These are phyloP conservation scores for Knipowitschia caucasica DNA, from an alignment of 2,797 vertebrate species.

Conservation along the genomic window DNA sequence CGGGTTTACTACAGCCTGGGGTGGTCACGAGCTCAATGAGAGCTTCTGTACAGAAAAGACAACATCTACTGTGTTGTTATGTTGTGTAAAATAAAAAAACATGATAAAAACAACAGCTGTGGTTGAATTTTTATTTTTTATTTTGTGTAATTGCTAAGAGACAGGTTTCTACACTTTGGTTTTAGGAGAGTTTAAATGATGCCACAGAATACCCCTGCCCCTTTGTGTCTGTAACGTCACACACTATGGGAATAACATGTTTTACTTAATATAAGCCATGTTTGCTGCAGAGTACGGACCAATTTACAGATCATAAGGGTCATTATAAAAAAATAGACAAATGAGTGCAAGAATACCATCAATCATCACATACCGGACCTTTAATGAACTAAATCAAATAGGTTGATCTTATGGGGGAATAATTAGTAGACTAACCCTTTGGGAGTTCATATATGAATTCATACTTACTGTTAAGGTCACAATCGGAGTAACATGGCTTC, in stretches of 20 bases:
- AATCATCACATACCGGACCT: slow-evolving; percentile 34
- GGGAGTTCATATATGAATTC: slow-evolving; percentile 3
- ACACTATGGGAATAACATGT: no score
- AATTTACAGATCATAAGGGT: no score
- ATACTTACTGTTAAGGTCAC: background rate
- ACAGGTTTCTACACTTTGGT: no score
- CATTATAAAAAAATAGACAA: no score
- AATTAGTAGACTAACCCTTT: slow-evolving; percentile 32
- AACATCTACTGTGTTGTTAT: slow-evolving; percentile 89
- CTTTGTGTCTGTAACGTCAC: no score
- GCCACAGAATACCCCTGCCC: no score
- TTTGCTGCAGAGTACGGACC: no score
- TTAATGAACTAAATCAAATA: slow-evolving; percentile 39
- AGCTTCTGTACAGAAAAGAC: slow-evolving; percentile 85
- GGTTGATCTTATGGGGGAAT: slow-evolving; percentile 33
- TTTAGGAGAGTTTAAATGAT: no score
- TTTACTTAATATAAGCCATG: no score
- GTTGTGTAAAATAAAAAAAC: slow-evolving; percentile 88
- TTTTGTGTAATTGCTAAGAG: background rate
- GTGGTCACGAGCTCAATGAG: slow-evolving; percentile 77
- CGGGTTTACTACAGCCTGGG: slow-evolving; percentile 59
- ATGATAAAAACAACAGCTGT: slow-evolving; percentile 77
- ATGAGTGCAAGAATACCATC: no score
- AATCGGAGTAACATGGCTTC: slow-evolving; percentile 11
- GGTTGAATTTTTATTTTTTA: slow-evolving; percentile 37